Conservation (phyloP, 2,113 vertebrate species). For the Phodopus roborovskii region DNA sequence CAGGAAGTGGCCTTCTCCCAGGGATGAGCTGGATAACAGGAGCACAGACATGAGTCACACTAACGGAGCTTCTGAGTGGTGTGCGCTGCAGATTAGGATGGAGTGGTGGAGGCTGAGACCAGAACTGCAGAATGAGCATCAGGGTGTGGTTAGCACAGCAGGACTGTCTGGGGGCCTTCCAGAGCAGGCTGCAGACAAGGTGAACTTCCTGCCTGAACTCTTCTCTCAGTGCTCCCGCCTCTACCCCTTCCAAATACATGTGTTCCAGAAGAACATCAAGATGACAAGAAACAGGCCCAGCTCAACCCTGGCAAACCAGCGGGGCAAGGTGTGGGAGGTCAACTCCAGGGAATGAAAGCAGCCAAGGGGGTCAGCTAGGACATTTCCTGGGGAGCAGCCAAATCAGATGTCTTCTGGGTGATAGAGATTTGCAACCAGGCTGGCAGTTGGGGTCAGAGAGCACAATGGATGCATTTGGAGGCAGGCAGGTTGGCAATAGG, state of each 20-base stretch:
- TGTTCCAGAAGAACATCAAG: neutral
- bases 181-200: neutral
- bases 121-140: neutral
- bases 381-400: neutral
- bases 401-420: neutral
- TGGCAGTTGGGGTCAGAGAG: neutral
- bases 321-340: neutral
- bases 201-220: neutral
- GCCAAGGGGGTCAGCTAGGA: neutral
- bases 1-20: neutral
- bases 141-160: neutral
- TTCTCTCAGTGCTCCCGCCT: neutral
- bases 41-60: neutral
- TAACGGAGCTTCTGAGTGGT: neutral
- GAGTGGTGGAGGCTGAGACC: neutral
- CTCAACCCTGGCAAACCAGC: constrained; percentile 59
- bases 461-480: neutral
- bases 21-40: neutral
- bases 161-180: neutral
- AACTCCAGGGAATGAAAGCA: neutral
- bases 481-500: neutral
- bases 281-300: neutral
- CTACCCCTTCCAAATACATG: neutral
- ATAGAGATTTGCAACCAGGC: neutral
- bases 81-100: neutral